Percentiles rank a stretch among this genome's conserved stretches.
These are phyloP conservation scores for Leptogaster cylindrica DNA, from an alignment of 2,888 invertebrate genomes.

Conservation along the genomic window DNA sequence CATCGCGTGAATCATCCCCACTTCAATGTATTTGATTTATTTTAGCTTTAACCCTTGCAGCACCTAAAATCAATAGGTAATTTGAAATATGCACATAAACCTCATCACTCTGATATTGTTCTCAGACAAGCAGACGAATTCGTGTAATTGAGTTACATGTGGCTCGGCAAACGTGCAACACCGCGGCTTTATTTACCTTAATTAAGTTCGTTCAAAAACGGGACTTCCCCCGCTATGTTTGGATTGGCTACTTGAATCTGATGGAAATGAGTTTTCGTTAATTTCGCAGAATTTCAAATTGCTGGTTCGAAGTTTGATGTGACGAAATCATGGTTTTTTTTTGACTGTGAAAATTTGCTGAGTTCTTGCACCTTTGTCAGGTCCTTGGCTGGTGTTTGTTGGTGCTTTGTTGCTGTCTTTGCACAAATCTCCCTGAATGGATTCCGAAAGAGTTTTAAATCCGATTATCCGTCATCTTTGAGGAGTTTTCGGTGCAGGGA, in stretches of 20 bases:
- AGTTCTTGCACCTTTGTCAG: background rate
- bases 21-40: slow-evolving; percentile 25
- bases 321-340: too few relatives aligned
- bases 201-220: slow-evolving; percentile 2
- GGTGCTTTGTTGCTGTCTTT: too few relatives aligned
- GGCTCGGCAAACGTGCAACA: slow-evolving; percentile 7
- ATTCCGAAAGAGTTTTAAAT: background rate
- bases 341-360: background rate
- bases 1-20: too few relatives aligned
- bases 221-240: too few relatives aligned
- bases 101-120: slow-evolving; percentile 25
- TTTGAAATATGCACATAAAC: slow-evolving; percentile 33
- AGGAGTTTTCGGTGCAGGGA: background rate
- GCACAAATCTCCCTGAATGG: background rate
- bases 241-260: too few relatives aligned
- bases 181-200: background rate
- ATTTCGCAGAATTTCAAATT: too few relatives aligned
- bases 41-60: slow-evolving; percentile 9
- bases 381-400: background rate
- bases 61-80: slow-evolving; percentile 30
- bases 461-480: background rate
- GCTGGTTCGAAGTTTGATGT: too few relatives aligned
- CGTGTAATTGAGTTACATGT: slow-evolving; percentile 17
- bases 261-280: too few relatives aligned
- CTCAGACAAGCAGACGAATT: slow-evolving; percentile 17